Base-by-base conservation (phyloP, 2,888 invertebrate genomes). In the Rhodophaea formosa region DNA sequence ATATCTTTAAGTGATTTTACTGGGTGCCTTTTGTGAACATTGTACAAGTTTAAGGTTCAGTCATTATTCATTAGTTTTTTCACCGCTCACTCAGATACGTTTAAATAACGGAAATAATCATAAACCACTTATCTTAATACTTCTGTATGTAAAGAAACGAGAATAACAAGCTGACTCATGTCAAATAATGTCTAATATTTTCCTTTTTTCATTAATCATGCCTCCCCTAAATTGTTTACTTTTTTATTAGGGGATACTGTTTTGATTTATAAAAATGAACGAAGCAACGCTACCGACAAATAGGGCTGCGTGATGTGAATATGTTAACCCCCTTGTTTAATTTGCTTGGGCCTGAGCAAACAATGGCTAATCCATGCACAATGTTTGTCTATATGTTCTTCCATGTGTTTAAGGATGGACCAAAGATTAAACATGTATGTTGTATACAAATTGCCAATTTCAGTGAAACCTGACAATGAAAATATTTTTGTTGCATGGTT, bases 291-390 rank as follows among this genome's bases (percentile, higher is more conserved):
- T 29, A 57, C 44, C 32, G 32, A 53, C 64, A 64, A 68, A 72
- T 68, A 62, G 62, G 51, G 56, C 59, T 61, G 62, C 79, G 78
- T 77, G 80, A 74, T 66, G 62, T 60, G 79, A 81, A 81, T 80
- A 79, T 75, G 74, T 78, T 78, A 79, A 62, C 68, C 62, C 62
- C 56, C 60, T 61, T 69, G 68, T 68, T 68, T 63, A 70, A 75
- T 72, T 71, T 71, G 71, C 74, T 77, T 70, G 66, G 63, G 58
- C 70, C 69, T 72, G 67, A 64, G 62, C 67, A 78, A 77, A 78
- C 69, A 70, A 16, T 54, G 30, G 56, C 61, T 59, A 63, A 45
- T 61, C 69, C 57, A 68, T 69, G 53, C 46, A 45, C 39, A 32
- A 44, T 53, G 46, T 53, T 53, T 45, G 52, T 45, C 63, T 58